phyloP scores from a whole-genome alignment of 2,797 vertebrate genomes.

The Takifugu ocellatus region DNA sequence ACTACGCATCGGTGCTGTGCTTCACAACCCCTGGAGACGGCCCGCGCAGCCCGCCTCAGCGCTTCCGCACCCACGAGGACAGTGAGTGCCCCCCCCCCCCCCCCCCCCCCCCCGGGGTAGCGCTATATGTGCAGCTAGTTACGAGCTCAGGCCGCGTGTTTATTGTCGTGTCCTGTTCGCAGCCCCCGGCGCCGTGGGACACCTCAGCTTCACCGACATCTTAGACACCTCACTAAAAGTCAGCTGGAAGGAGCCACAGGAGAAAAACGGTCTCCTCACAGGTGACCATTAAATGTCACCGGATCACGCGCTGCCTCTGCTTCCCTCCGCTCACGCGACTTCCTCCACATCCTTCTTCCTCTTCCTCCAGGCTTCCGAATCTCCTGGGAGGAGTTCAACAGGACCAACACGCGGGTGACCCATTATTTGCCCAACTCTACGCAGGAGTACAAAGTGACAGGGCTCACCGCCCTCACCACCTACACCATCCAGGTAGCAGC shows the following conservation, averaged over 20 bases:
- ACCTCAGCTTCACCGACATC: slow-evolving; percentile 96
- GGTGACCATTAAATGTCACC: slow-evolving; percentile 69
- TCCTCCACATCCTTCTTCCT: background rate
- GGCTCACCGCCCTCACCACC: slow-evolving; percentile 94
- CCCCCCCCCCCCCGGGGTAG: background rate
- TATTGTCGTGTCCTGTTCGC: slow-evolving; percentile 24
- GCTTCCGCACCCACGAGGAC: slow-evolving; percentile 91
- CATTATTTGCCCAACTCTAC: slow-evolving; percentile 96
- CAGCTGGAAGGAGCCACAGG: slow-evolving; percentile 95
- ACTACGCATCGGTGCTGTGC: slow-evolving; percentile 89
- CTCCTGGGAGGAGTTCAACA: slow-evolving; percentile 98
- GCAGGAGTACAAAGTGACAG: slow-evolving; percentile 92
- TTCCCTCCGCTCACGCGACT: background rate
- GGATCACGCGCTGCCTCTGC: background rate
- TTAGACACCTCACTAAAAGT: slow-evolving; percentile 97
- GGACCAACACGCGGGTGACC: slow-evolving; percentile 94
- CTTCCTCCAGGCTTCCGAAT: slow-evolving; percentile 86
- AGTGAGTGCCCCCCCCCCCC: slow-evolving; percentile 76
- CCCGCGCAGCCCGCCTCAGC: slow-evolving; percentile 86
- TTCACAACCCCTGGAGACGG: slow-evolving; percentile 97
- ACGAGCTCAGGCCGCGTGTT: slow-evolving; percentile 3
- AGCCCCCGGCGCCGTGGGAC: slow-evolving; percentile 94
- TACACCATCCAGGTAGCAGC: slow-evolving; percentile 98
- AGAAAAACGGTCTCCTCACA: slow-evolving; percentile 94
- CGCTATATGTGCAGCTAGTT: slow-evolving; percentile 15